Evolutionary conservation across 1,140 invertebrate genomes (phyloP), one percentile per base, ranked within the genome.

Genomic region (Thaumetopoea pityocampa): DNA sequence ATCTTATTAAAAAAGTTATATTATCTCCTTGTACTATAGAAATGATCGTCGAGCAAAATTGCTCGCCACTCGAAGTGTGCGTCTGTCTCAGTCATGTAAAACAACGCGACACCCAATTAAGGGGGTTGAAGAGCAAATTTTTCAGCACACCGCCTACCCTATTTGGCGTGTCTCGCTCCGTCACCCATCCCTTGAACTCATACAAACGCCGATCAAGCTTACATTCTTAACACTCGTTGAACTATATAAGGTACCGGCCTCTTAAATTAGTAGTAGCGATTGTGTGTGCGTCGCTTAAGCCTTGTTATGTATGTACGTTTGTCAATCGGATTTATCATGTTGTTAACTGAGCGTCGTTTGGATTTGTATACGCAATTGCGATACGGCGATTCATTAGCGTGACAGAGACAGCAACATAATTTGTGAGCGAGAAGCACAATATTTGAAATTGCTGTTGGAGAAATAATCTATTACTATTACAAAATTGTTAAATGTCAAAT

Each of bases 301-400:
- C 55, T 54, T 66, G 67, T 69, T 62, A 51, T 34, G 46, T 27
- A 49, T 42, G 14, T 12, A 46, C 51, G 62, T 74, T 78, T 78
- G 77, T 81, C 77, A 78, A 76, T 77, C 62, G 57, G 58, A 81
- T 81, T 78, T 81, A 81, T 81, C 71, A 65, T 71, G 61, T 65
- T 68, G 68, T 71, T 78, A 65, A 48, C 23, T 46, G 56, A 40
- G 52, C 63, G 30, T 59, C 44, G 44, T 47, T 63, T 61, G 63
- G 59, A 58, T 61, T 57, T 63, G 49, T 63, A 53, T 62, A 51
- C 29, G 33, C 8, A 10, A 54, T 23, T 53, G 42, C 49, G 45
- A 28, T 18, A 29, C 34, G 43, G 32, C 16, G 29, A 22, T 27
- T 43, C 23, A 28, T 43, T 43, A 33, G 12, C 11, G 23, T 6